A percentile compares a stretch with the other conserved stretches of the same genome.
Conservation (phyloP, 2,797 vertebrate genomes). For the Microchirus variegatus region DNA sequence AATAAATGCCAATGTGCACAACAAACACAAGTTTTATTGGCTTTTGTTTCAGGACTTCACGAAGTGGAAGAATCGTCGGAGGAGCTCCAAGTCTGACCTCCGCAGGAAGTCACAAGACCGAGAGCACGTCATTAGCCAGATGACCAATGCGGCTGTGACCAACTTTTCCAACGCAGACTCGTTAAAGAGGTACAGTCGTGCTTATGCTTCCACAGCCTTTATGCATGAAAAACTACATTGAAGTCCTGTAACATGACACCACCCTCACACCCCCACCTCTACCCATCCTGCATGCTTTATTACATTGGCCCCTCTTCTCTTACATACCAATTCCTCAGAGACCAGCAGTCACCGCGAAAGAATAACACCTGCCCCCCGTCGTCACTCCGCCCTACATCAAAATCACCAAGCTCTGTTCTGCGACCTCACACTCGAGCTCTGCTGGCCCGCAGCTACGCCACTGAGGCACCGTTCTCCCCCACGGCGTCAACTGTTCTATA, state of each 20-base stretch:
- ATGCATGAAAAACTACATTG: neutral
- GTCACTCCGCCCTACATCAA: constrained; percentile 66
- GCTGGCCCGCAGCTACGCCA: constrained; percentile 63
- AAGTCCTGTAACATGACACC: constrained; percentile 44
- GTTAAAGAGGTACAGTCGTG: constrained; percentile 80
- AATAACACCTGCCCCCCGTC: constrained; percentile 31
- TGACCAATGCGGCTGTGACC: constrained; percentile 66
- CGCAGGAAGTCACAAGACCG: constrained; percentile 88
- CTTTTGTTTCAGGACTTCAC: constrained; percentile 85
- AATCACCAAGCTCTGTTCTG: constrained; percentile 75
- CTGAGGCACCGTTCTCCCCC: constrained; percentile 55
- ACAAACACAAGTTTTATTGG: too few relatives aligned
- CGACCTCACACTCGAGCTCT: constrained; percentile 53
- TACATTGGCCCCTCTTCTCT: constrained; percentile 44
- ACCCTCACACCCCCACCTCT: neutral
- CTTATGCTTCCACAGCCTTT: neutral
- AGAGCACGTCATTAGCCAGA: constrained; percentile 80
- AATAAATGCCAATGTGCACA: too few relatives aligned
- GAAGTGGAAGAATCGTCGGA: constrained; percentile 94
- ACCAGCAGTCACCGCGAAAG: constrained; percentile 67
- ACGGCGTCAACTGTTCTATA: constrained; percentile 17
- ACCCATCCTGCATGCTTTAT: constrained; percentile 26
- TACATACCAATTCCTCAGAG: constrained; percentile 72
- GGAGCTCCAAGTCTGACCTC: constrained; percentile 87
- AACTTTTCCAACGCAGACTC: constrained; percentile 69